Evolutionary conservation across 2,113 vertebrate genomes (phyloP), one percentile per base, ranked within the genome.

Genomic region (Onychorhynchus coronatus): DNA sequence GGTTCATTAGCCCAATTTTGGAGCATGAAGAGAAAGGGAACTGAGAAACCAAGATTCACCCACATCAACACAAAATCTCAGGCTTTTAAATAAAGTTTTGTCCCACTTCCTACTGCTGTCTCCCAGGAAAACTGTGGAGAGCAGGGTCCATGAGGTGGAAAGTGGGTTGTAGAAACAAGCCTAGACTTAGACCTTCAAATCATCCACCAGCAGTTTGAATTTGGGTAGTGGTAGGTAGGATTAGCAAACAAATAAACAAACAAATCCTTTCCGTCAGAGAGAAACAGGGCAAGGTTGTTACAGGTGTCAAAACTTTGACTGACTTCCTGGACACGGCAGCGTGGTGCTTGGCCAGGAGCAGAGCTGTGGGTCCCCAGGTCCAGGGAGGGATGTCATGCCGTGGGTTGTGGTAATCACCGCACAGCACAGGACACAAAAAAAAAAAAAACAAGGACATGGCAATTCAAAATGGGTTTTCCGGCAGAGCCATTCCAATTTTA

Each of bases 181-280:
- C 33, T 31, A 11, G 37, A 41, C 16, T 53, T 22, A 74, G 23
- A 23, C 17, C 59, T 50, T 33, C 74, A 59, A 85, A 74, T 91
- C 91, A 92, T 9, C 5, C 33, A 17, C 16, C 19, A 31, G 79
- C 50, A 90, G 25, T 33, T 70, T 56, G 59, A 59, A 74, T 74
- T 71, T 39, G 65, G 76, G 35, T 22, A 30, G 62, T 5, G 14
- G 50, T 11, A 14, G 4, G 20, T 3, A 30, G 68, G 83, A 84
- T 91, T 80, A 91, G 63, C 91, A 92, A 30, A 83, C 71, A 96
- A 83, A 90, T 42, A 91, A 73, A 59, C 33, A n/a, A n/a, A n/a
- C n/a, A n/a, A n/a, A 70, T 47, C 47, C 55, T 46, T 50, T 67
- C 85, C 9, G 1, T 13, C 78, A 59, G 30, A 89, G 8, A 77